These are phyloP conservation scores for Huso huso DNA, from an alignment of 2,797 vertebrate species.

Conservation along the genomic window DNA sequence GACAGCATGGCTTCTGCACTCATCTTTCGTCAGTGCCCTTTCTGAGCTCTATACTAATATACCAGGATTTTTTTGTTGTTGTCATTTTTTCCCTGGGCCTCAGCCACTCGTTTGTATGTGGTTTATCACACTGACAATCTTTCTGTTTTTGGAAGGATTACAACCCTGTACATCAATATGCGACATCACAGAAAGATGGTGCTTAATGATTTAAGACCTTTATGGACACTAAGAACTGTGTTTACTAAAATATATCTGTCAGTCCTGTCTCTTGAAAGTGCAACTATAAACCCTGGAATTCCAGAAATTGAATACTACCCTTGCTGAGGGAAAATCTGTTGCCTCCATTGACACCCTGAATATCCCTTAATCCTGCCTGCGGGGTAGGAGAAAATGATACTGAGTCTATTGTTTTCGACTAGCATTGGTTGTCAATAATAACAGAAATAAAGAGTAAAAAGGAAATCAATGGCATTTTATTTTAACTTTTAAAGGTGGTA, in stretches of 20 bases:
- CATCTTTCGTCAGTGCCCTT: constrained; percentile 36
- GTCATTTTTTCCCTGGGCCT: not conserved
- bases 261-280: not conserved
- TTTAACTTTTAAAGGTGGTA: no score
- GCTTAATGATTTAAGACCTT: constrained; percentile 50
- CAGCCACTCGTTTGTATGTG: constrained; percentile 35
- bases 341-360: not conserved
- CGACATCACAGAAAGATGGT: constrained; percentile 50
- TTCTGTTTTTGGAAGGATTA: constrained; percentile 52
- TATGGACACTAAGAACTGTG: constrained; percentile 38
- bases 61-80: not conserved
- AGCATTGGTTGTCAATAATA: no score
- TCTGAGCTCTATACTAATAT: constrained; percentile 16
- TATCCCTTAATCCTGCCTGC: no score
- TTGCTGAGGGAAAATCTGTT: not conserved
- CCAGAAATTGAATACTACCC: not conserved
- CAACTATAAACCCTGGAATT: not conserved
- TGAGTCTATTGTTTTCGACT: no score
- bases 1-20: constrained; percentile 40
- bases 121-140: constrained; percentile 51
- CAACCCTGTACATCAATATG: constrained; percentile 47
- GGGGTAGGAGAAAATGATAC: no score
- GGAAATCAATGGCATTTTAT: no score
- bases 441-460: no score
- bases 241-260: constrained; percentile 30